These are phyloP conservation scores for Zele albiditarsus DNA, from an alignment of 2,888 invertebrate genomes.

Conservation along the genomic window DNA sequence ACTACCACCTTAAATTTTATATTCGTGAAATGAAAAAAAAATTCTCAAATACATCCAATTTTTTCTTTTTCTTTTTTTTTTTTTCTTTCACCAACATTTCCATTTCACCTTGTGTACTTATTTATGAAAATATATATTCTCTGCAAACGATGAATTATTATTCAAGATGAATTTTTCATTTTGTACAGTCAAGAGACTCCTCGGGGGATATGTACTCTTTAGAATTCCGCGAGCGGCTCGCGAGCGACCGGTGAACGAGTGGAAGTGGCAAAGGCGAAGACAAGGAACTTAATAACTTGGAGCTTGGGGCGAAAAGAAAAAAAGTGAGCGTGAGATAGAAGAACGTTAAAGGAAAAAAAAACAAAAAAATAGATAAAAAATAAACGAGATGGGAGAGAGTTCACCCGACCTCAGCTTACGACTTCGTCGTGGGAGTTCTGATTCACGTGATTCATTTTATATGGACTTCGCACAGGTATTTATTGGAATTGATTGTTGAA, in stretches of 20 bases:
- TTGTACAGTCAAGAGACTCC: conserved; percentile 48
- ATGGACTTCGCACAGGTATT: conserved; percentile 87
- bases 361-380: conserved; percentile 55
- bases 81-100: neutral
- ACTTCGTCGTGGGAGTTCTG: conserved; percentile 88
- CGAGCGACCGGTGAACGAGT: conserved; percentile 61
- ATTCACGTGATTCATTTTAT: conserved; percentile 90
- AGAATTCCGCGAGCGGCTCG: conserved; percentile 62
- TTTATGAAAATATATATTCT: neutral
- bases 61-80: neutral
- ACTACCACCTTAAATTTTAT: no score
- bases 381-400: conserved; percentile 79
- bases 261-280: conserved; percentile 45
- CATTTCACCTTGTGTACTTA: neutral
- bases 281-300: conserved; percentile 21
- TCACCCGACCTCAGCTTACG: conserved; percentile 90
- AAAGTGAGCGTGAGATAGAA: conserved; percentile 28
- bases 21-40: no score
- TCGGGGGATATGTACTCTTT: conserved; percentile 57
- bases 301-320: conserved; percentile 9
- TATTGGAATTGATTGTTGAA: conserved; percentile 28
- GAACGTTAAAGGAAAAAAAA: conserved; percentile 38
- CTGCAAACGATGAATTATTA: neutral
- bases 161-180: conserved; percentile 11
- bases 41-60: neutral